These are phyloP conservation scores for Crenichthys baileyi DNA, from an alignment of 2,797 vertebrate species.

Conservation along the genomic window DNA sequence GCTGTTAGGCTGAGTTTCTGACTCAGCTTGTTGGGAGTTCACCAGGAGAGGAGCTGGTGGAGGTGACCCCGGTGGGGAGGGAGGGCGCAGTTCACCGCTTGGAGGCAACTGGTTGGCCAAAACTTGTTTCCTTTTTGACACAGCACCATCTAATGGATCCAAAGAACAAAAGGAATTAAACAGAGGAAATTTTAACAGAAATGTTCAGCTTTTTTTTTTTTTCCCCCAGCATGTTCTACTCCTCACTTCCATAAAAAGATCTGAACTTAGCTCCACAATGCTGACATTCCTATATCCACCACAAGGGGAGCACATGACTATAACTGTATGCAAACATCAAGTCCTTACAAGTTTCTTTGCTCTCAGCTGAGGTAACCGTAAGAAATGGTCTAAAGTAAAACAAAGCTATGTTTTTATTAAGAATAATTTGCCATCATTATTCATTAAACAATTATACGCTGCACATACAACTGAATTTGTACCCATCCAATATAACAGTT, in stretches of 20 bases:
- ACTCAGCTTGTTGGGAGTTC: slow-evolving; percentile 44
- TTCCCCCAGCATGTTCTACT: background rate
- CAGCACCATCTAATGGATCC: slow-evolving; percentile 71
- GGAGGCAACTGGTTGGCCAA: slow-evolving; percentile 79
- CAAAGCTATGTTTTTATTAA: background rate
- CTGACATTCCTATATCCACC: slow-evolving; percentile 58
- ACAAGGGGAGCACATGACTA: slow-evolving; percentile 59
- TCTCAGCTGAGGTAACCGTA: background rate
- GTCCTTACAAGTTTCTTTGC: background rate
- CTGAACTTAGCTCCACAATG: background rate
- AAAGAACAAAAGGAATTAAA: slow-evolving; percentile 45
- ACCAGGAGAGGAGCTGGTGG: slow-evolving; percentile 73
- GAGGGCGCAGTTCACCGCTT: slow-evolving; percentile 86
- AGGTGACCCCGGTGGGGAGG: slow-evolving; percentile 87
- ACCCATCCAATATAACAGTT: background rate
- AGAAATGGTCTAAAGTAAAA: background rate
- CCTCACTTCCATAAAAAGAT: background rate
- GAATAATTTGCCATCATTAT: background rate
- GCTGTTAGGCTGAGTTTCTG: slow-evolving; percentile 71
- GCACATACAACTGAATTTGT: background rate
- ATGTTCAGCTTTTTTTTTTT: background rate
- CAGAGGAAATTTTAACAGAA: background rate
- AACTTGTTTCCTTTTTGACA: slow-evolving; percentile 83
- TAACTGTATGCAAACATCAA: background rate
- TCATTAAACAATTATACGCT: background rate